Evolutionary conservation across 1,140 invertebrate species (phyloP), one percentile per base, ranked within the genome.

Genomic region (Zaprionus tsacasi): DNA sequence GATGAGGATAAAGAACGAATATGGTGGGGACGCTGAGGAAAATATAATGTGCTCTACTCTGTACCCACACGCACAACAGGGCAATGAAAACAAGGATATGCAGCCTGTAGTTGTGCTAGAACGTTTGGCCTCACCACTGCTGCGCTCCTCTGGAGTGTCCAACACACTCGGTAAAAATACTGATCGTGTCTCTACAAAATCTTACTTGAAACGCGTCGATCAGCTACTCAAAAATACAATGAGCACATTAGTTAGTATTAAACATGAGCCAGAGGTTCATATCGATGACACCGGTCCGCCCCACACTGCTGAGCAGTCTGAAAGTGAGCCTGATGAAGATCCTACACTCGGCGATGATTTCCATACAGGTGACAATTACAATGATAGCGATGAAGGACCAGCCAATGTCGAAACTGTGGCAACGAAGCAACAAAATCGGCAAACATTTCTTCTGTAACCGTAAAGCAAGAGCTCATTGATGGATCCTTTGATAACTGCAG

Each of bases 221-320:
- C 75, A 92, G 52, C 55, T 92, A 56, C 69, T 92, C 0, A 92
- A 91, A 27, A 91, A 74, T 30, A 92, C 91, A 6, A 88, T 92
- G 63, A 91, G 48, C 73, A 91, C 88, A 6, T 52, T 92, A 25
- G 91, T 91, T 3, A 92, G 91, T 71, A 92, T 92, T 12, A 92
- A 92, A 40, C 88, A 92, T 59, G 91, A 92, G 68, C 91, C 91
- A 0, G 88, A 92, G 36, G 76, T 92, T 12, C 91, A 92, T 25
- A 89, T 92, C 0, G 74, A 72, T 63, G 76, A 87, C 21, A 70
- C 79, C 1, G 91, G 67, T 5, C 70, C 78, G 17, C 35, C 50
- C 1, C 55, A 55, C 15, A 11, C 38, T 6, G 5, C 17, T 11
- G 79, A 78, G n/a, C 63, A 78, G 5, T 10, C 33, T 1, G 70